These are phyloP conservation scores for Cerastis leucographa DNA, from an alignment of 2,888 invertebrate genomes.

Conservation along the genomic window DNA sequence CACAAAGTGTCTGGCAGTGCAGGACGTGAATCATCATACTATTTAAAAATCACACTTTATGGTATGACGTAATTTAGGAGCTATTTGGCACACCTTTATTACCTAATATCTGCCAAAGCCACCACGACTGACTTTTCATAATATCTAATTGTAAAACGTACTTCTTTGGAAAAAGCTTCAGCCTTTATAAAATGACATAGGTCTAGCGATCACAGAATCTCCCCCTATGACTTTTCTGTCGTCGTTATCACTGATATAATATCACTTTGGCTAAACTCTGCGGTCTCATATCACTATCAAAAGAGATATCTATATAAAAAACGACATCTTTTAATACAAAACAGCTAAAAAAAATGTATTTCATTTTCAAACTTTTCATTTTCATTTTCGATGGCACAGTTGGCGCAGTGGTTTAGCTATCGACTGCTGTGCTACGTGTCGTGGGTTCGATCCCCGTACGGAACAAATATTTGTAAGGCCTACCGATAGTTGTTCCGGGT, in stretches of 20 bases:
- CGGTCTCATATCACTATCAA: neutral
- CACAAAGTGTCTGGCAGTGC: neutral
- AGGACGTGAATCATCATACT: neutral
- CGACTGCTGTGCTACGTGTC: too few species aligned
- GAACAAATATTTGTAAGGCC: too few species aligned
- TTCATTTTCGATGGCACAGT: too few species aligned
- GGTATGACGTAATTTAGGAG: neutral
- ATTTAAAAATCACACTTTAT: neutral
- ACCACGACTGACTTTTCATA: neutral
- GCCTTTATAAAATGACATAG: neutral
- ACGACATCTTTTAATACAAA: neutral
- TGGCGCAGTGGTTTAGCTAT: too few species aligned
- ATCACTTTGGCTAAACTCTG: neutral
- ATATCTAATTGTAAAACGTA: neutral
- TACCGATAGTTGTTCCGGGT: too few species aligned
- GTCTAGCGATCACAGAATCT: neutral
- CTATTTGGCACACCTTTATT: neutral
- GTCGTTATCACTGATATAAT: neutral
- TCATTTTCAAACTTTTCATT: too few species aligned
- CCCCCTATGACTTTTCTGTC: neutral
- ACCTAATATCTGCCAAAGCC: neutral
- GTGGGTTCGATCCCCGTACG: too few species aligned
- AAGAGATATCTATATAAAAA: neutral
- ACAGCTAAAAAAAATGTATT: constrained; percentile 2
- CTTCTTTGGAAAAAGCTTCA: neutral